Conservation (phyloP, 1,140 invertebrate genomes). For the Orussus abietinus region DNA sequence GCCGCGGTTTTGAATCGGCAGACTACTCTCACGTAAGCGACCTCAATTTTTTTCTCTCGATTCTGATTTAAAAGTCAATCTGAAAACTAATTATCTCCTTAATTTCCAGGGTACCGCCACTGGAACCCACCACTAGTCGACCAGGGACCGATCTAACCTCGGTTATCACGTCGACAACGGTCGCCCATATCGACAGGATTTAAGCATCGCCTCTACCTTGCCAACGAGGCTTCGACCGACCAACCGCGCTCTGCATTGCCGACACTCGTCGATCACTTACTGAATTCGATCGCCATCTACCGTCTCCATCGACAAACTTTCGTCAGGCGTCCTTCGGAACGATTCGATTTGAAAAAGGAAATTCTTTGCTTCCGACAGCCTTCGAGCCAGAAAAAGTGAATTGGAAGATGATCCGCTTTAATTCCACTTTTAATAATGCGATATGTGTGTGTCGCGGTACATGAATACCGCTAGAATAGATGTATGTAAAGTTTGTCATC, state of each 20-base stretch:
- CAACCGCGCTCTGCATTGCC: conserved; percentile 24
- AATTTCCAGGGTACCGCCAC: conserved; percentile 46
- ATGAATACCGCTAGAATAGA: no score
- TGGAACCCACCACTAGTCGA: conserved; percentile 47
- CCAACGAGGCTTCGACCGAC: conserved; percentile 2
- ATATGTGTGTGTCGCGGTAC: no score
- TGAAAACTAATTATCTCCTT: no score
- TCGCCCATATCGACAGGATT: conserved; percentile 34
- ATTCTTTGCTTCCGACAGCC: no score
- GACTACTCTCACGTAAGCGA: conserved; percentile 48
- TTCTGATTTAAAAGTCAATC: no score
- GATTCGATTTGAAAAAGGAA: no score
- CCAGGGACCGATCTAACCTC: conserved; percentile 31
- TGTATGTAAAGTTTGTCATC: no score
- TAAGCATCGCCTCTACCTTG: conserved; percentile 13
- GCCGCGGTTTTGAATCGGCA: conserved; percentile 48
- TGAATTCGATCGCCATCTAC: conserved; percentile 19
- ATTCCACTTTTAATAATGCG: no score
- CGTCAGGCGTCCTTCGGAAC: no score
- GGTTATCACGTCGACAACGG: conserved; percentile 44
- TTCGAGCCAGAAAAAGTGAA: no score
- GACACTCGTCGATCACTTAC: conserved; percentile 9
- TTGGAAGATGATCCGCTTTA: no score
- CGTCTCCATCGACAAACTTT: conserved; percentile 3
- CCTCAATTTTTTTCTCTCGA: no score